These are phyloP conservation scores for Drosophila lowei DNA, from an alignment of 1,140 invertebrate species.

Conservation along the genomic window DNA sequence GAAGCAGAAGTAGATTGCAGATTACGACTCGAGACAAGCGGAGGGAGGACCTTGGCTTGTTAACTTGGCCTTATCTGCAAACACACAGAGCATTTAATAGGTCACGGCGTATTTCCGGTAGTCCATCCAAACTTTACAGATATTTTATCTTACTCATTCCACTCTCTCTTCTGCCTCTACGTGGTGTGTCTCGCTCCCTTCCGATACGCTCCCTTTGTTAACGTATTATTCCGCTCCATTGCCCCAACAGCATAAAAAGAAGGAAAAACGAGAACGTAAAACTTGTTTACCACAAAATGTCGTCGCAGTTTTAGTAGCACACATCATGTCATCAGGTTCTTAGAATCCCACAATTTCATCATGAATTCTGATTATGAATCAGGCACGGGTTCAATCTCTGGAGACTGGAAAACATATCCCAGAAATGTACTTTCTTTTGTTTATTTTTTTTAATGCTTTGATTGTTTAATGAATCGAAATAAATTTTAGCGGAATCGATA, in stretches of 20 bases:
- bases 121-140: slow-evolving; percentile 10
- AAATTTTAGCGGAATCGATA: no score
- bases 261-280: slow-evolving; percentile 27
- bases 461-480: no score
- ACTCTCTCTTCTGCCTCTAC: neutral
- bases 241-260: slow-evolving; percentile 19
- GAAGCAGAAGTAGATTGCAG: neutral
- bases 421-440: no score
- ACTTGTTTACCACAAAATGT: slow-evolving; percentile 65
- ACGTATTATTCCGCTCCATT: slow-evolving; percentile 24
- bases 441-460: neutral
- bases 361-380: slow-evolving; percentile 52
- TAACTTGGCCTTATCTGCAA: slow-evolving; percentile 49
- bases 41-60: slow-evolving; percentile 36
- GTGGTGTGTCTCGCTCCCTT: neutral
- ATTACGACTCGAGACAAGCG: slow-evolving; percentile 13
- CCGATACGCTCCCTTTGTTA: slow-evolving; percentile 6
- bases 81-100: slow-evolving; percentile 13
- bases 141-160: slow-evolving; percentile 31
- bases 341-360: slow-evolving; percentile 66
- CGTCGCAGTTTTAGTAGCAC: slow-evolving; percentile 54
- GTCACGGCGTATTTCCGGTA: slow-evolving; percentile 60
- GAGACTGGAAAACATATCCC: no score
- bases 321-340: slow-evolving; percentile 54
- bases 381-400: slow-evolving; percentile 2